phyloP scores from a whole-genome alignment of 2,797 vertebrate species.

The Cirrhinus mrigala region DNA sequence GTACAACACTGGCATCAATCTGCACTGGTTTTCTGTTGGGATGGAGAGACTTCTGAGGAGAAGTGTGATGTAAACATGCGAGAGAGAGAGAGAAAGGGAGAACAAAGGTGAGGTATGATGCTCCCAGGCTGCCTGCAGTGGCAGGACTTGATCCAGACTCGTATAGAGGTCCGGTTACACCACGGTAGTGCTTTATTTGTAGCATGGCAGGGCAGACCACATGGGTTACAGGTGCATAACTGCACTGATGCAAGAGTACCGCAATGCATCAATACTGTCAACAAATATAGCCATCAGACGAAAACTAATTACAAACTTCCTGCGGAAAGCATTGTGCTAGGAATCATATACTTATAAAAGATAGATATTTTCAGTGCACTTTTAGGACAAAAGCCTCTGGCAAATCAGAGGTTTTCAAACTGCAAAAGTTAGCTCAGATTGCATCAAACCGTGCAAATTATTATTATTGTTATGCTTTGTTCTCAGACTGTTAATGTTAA shows the following conservation, averaged over 20 bases:
- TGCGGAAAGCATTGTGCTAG: background rate
- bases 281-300: constrained; percentile 22
- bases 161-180: background rate
- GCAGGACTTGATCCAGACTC: constrained; percentile 7
- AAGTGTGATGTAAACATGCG: constrained; percentile 23
- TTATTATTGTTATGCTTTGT: too few relatives aligned
- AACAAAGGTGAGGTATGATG: constrained; percentile 44
- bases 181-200: constrained; percentile 14
- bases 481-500: too few relatives aligned
- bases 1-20: constrained; percentile 31
- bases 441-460: too few relatives aligned
- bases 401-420: background rate
- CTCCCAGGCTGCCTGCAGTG: constrained; percentile 20
- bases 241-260: constrained; percentile 49
- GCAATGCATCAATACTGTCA: constrained; percentile 43
- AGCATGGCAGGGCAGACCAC: background rate
- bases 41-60: constrained; percentile 46
- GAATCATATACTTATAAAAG: background rate
- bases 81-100: constrained; percentile 12
- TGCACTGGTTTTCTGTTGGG: constrained; percentile 30
- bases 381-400: background rate
- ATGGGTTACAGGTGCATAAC: constrained; percentile 23
- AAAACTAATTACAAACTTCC: background rate
- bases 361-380: background rate
- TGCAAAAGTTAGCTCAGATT: background rate